Evolutionary conservation across 2,113 vertebrate genomes (phyloP).

Genomic region (Vulpes vulpes): DNA sequence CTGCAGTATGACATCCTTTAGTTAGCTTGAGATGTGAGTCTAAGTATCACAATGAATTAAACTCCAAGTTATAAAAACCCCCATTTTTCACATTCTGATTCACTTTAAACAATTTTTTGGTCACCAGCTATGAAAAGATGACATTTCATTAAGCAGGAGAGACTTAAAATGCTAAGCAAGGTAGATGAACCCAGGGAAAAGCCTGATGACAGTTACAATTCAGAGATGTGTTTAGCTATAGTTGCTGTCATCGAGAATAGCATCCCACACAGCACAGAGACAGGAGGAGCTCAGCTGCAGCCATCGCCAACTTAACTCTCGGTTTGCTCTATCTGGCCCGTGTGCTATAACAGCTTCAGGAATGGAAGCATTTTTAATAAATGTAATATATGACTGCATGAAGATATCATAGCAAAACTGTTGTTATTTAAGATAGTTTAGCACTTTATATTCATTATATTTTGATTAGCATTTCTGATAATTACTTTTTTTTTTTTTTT

Average conservation of each 20-base stretch:
- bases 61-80: slow-evolving; percentile 43
- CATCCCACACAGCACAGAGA: background rate
- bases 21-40: slow-evolving; percentile 44
- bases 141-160: slow-evolving; percentile 79
- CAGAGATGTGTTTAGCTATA: background rate
- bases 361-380: slow-evolving; percentile 34
- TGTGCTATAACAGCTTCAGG: background rate
- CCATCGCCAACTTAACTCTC: slow-evolving; percentile 9
- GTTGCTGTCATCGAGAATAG: background rate
- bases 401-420: background rate
- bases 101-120: slow-evolving; percentile 73
- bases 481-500: background rate
- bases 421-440: slow-evolving; percentile 50
- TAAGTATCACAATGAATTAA: slow-evolving; percentile 66
- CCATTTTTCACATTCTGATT: slow-evolving; percentile 64
- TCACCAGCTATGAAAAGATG: slow-evolving; percentile 73
- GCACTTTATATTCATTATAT: background rate
- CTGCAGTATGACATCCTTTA: slow-evolving; percentile 53
- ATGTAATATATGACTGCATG: background rate
- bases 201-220: background rate
- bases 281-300: background rate
- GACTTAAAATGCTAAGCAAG: slow-evolving; percentile 51
- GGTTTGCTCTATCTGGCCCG: background rate
- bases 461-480: slow-evolving; percentile 52
- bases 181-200: slow-evolving; percentile 41